Percentiles rank a stretch among this genome's conserved stretches.
phyloP scores from a whole-genome alignment of 2,797 vertebrate genomes.

The Manis javanica region DNA sequence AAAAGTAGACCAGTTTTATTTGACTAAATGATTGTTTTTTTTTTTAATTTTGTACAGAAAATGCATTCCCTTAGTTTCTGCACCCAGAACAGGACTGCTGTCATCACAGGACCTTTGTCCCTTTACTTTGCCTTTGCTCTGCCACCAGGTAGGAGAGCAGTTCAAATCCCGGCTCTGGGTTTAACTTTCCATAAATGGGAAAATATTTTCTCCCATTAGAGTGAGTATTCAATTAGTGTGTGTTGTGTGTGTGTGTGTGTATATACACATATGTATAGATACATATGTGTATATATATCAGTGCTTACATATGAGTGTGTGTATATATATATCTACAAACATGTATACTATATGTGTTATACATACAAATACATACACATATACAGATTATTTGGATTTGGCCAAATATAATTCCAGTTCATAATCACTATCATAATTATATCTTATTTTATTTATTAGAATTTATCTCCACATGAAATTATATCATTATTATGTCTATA shows the following conservation, averaged over 20 bases:
- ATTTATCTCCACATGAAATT: background rate
- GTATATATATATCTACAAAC: background rate
- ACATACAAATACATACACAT: background rate
- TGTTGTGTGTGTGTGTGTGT: background rate
- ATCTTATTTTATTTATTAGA: background rate
- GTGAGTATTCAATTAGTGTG: background rate
- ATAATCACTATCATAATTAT: background rate
- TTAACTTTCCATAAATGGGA: background rate
- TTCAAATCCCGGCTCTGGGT: background rate
- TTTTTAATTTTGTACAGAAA: background rate
- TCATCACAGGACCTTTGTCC: background rate
- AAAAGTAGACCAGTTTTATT: background rate
- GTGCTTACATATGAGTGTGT: background rate
- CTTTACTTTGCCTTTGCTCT: background rate
- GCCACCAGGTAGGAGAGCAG: background rate
- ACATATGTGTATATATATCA: background rate
- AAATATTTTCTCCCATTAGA: background rate
- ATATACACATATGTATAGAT: background rate
- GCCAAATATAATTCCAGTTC: background rate
- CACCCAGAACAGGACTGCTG: background rate
- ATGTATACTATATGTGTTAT: background rate
- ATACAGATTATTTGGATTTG: background rate
- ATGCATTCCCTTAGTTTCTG: background rate
- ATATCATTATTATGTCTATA: background rate
- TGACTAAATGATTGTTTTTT: background rate